These are phyloP conservation scores for Lasius platythorax DNA, from an alignment of 2,888 invertebrate genomes.

Conservation along the genomic window DNA sequence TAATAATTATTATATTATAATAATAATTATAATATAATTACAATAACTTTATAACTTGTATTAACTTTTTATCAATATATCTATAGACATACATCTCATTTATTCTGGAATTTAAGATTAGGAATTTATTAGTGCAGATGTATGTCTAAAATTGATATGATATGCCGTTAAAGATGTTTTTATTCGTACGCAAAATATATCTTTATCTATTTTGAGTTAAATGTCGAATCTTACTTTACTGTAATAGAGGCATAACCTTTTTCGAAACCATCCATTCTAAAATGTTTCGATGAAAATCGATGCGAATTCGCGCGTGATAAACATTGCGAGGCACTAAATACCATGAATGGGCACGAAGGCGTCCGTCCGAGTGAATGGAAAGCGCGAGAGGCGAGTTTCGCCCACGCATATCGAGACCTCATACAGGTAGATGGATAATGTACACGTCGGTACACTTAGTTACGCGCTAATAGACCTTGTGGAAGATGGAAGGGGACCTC, in stretches of 20 bases:
- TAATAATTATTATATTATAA: too few relatives aligned
- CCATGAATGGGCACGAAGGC: constrained; percentile 83
- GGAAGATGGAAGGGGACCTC: constrained; percentile 47
- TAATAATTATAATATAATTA: too few relatives aligned
- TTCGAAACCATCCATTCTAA: neutral
- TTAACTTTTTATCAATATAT: neutral
- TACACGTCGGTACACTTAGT: constrained; percentile 54
- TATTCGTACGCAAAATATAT: neutral
- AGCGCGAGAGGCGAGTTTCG: constrained; percentile 69
- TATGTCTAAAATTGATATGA: neutral
- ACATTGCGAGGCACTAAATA: constrained; percentile 73
- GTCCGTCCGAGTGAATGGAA: constrained; percentile 79
- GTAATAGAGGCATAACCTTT: neutral
- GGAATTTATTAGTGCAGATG: neutral
- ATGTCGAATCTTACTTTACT: constrained; percentile 7
- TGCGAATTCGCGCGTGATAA: constrained; percentile 52
- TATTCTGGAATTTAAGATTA: neutral
- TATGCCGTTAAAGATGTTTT: neutral
- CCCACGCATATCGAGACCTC: constrained; percentile 69
- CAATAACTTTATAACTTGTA: too few relatives aligned
- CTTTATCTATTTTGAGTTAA: neutral
- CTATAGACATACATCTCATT: neutral
- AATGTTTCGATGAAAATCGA: constrained; percentile 15
- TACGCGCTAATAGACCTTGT: constrained; percentile 56
- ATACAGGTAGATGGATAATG: constrained; percentile 64